Conservation (phyloP, 1,140 invertebrate species). For the Bemisia tabaci region DNA sequence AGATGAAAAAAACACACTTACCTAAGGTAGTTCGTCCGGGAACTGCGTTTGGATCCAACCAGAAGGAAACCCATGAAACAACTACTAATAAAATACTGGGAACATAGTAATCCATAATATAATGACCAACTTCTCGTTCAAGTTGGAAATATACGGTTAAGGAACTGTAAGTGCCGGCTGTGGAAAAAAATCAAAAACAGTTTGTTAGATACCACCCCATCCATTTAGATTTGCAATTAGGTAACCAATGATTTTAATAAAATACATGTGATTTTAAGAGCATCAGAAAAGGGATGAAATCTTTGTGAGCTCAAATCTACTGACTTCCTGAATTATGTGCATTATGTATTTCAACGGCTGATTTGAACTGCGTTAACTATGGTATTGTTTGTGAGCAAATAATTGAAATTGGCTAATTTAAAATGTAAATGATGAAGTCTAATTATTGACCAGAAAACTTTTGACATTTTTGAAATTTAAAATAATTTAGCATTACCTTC, state of each 20-base stretch:
- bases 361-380: no score
- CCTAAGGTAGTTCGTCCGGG: slow-evolving; percentile 65
- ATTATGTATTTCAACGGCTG: no score
- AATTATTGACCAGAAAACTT: no score
- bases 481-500: no score
- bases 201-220: slow-evolving; percentile 17
- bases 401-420: no score
- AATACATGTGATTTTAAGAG: no score
- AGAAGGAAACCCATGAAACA: slow-evolving; percentile 83
- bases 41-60: slow-evolving; percentile 73
- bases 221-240: not conserved
- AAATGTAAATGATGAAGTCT: no score
- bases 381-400: no score
- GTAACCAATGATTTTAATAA: not conserved
- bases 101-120: slow-evolving; percentile 79
- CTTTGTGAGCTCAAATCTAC: no score
- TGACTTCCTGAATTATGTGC: no score
- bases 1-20: no score
- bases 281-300: not conserved
- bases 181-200: slow-evolving; percentile 31
- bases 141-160: slow-evolving; percentile 63
- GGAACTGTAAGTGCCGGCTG: slow-evolving; percentile 69
- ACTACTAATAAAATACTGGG: slow-evolving; percentile 77
- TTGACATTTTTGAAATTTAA: no score
- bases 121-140: slow-evolving; percentile 68